Base-by-base conservation (phyloP, 2,888 invertebrate species). In the Brachypterus glaber region DNA sequence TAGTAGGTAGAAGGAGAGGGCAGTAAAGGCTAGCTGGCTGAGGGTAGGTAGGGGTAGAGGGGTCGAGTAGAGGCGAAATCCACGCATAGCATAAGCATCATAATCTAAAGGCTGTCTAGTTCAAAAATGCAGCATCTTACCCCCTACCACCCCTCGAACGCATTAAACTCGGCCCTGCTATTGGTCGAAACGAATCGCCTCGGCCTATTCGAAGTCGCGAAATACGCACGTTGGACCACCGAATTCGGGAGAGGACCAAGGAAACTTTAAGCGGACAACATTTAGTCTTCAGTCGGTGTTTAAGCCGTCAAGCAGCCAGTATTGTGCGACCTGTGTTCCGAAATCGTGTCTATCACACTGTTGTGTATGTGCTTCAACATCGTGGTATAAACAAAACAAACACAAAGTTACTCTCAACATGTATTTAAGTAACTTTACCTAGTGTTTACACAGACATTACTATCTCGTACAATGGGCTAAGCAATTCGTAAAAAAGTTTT, bases 71-170 rank as follows among this genome's bases (percentile, higher is more conserved):
- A 37, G 18, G 24, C 21, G 39, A 45, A 48, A 47, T 46, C 45
- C 48, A 44, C 44, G 36, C 41, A 26, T 31, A 48, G 44, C 46
- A 46, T 50, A 48, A 52, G 50, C 55, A 49, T 53, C 51, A 54
- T 53, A 55, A 57, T 55, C 50, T 50, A 48, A 51, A 52, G 46
- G 50, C 51, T 45, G 49, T 54, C 49, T 51, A 48, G 59, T 59
- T 62, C 60, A 63, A 63, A 63, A 63, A 63, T 62, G 60, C 63
- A 63, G 63, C 62, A 60, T 60, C 61, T 59, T 57, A 57, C 57
- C 57, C 59, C 61, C 61, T 55, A 52, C 59, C 54, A 53, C 53
- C 53, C 33, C 33, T 39, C 40, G 50, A 54, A 55, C 57, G 55
- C 60, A 61, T 63, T 60, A 59, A 59, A 57, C 45, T 50, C 46